These are phyloP conservation scores for Tetragnatha montana DNA, from an alignment of 2,888 invertebrate species.

Conservation along the genomic window DNA sequence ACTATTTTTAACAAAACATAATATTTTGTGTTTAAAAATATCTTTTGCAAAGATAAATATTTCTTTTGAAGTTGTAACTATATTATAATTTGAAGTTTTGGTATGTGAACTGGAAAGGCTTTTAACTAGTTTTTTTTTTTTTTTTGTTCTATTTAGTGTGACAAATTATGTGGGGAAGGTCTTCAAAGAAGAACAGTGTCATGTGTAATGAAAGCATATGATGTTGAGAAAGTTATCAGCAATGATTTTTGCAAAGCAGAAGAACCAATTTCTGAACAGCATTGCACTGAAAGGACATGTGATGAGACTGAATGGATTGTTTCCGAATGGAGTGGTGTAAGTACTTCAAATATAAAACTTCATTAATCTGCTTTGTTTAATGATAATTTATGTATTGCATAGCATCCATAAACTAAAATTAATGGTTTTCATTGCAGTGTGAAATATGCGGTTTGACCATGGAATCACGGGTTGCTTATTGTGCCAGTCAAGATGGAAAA, in stretches of 20 bases:
- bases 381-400: not conserved
- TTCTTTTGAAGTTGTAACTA: too few species aligned
- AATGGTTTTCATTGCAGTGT: constrained; percentile 77
- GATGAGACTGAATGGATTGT: constrained; percentile 94
- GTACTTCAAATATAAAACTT: constrained; percentile 73
- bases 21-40: too few species aligned
- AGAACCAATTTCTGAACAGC: constrained; percentile 83
- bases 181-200: constrained; percentile 81
- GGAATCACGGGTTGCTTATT: constrained; percentile 85
- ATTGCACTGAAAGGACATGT: constrained; percentile 85
- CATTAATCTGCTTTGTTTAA: not conserved
- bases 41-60: too few species aligned
- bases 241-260: constrained; percentile 46
- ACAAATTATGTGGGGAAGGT: constrained; percentile 93
- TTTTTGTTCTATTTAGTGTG: constrained; percentile 80
- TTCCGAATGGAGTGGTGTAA: constrained; percentile 91
- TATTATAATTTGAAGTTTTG: too few species aligned
- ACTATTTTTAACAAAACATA: too few species aligned
- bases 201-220: constrained; percentile 75
- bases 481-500: constrained; percentile 83
- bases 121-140: too few species aligned
- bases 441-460: constrained; percentile 85
- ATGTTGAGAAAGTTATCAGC: constrained; percentile 81
- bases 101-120: too few species aligned
- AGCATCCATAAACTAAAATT: not conserved